Evolutionary conservation across 2,113 vertebrate genomes (phyloP).

Genomic region (Ciconia stormi): DNA sequence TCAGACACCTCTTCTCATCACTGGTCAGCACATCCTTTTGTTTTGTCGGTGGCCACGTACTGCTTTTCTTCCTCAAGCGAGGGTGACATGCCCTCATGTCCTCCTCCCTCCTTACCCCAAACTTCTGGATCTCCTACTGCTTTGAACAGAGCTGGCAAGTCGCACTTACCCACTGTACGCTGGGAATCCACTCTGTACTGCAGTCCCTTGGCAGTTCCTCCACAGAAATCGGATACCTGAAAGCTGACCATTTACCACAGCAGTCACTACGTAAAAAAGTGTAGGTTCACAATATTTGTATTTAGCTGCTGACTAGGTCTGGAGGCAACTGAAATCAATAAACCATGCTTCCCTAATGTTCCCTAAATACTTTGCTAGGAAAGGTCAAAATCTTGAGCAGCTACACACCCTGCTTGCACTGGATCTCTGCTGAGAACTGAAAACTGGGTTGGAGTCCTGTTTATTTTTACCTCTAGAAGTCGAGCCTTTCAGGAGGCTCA

Average conservation of each 20-base stretch:
- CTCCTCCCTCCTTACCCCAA: background rate
- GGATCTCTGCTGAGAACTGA: background rate
- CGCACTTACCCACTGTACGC: too few relatives aligned
- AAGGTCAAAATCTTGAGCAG: background rate
- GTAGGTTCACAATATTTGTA: background rate
- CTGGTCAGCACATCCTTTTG: background rate
- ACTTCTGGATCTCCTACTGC: background rate
- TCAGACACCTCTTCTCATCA: background rate
- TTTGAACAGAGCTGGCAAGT: background rate
- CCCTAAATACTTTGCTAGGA: background rate
- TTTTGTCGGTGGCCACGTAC: background rate
- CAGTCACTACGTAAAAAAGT: background rate
- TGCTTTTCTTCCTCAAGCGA: background rate
- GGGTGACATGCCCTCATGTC: background rate
- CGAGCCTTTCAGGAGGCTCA: background rate
- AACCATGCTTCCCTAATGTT: background rate
- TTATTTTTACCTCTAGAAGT: background rate
- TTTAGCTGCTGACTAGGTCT: background rate
- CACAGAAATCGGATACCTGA: fast-evolving
- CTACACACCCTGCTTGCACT: background rate
- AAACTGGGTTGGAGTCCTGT: background rate
- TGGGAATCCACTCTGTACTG: background rate
- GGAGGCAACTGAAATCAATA: background rate
- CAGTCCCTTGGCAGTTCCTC: background rate
- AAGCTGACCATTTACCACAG: background rate